These are phyloP conservation scores for Stictonetta naevosa DNA, from an alignment of 2,113 vertebrate species.

Conservation along the genomic window DNA sequence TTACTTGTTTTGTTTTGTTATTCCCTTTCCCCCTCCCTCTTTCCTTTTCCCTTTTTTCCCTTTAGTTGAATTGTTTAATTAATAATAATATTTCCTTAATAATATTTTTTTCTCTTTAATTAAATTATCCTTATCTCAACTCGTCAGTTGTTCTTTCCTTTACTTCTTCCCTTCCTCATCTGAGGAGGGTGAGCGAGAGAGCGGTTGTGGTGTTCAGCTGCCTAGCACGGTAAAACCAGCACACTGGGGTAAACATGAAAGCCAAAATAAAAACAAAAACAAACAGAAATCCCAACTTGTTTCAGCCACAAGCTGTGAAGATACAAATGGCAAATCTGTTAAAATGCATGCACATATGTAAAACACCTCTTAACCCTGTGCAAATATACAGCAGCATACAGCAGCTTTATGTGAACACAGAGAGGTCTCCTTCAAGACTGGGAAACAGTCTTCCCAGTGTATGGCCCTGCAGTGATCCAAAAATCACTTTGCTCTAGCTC, in stretches of 20 bases:
- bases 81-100: no score
- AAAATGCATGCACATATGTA: neutral
- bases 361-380: neutral
- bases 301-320: neutral
- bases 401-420: neutral
- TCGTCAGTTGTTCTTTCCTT: no score
- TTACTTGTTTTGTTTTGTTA: no score
- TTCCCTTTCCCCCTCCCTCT: no score
- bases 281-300: neutral
- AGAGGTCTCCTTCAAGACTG: neutral
- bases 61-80: no score
- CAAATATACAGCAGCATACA: neutral
- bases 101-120: no score
- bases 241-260: neutral
- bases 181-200: no score
- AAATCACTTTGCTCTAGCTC: neutral
- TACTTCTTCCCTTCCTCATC: no score
- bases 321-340: neutral
- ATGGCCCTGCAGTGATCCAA: accelerated
- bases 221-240: no score
- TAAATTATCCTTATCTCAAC: no score
- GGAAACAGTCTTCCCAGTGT: neutral
- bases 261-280: neutral
- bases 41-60: no score
- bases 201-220: no score